Conservation (phyloP, 2,113 vertebrate species). For the Silurus meridionalis region DNA sequence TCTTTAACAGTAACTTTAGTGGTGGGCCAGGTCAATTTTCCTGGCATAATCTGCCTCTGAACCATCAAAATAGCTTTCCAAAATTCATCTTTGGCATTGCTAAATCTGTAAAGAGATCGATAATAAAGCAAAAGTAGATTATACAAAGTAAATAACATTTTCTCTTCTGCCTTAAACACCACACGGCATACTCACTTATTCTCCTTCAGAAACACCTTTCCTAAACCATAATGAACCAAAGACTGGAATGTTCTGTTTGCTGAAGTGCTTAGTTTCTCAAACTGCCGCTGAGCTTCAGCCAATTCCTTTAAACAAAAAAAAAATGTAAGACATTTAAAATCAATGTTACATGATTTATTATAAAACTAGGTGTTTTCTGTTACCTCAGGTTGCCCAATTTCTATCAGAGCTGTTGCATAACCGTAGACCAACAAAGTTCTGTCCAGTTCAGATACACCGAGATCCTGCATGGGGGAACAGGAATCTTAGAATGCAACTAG, state of each 20-base stretch:
- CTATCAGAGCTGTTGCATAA: constrained; percentile 79
- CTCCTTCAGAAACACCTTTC: constrained; percentile 82
- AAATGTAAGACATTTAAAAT: neutral
- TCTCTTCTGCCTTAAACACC: no score
- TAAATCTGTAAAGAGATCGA: constrained; percentile 72
- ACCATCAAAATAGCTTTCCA: constrained; percentile 79
- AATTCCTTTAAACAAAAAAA: constrained; percentile 74
- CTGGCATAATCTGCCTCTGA: constrained; percentile 78
- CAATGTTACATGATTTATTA: no score
- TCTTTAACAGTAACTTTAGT: constrained; percentile 83
- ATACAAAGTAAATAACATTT: neutral
- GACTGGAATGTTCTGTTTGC: constrained; percentile 80
- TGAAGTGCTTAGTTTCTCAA: constrained; percentile 77
- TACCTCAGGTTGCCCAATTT: constrained; percentile 88
- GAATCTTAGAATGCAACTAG: neutral
- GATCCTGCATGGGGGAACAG: constrained; percentile 60
- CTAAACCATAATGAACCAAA: constrained; percentile 83
- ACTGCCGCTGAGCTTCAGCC: constrained; percentile 76
- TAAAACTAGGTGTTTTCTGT: neutral
- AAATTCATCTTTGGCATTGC: constrained; percentile 80
- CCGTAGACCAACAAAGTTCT: constrained; percentile 82
- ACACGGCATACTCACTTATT: constrained; percentile 80
- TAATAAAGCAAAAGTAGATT: neutral
- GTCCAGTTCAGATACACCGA: constrained; percentile 79
- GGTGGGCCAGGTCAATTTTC: constrained; percentile 89